A percentile compares a stretch with the other conserved stretches of the same genome.
Conservation (phyloP, 2,797 vertebrate genomes). For the Pagetopsis macropterus region DNA sequence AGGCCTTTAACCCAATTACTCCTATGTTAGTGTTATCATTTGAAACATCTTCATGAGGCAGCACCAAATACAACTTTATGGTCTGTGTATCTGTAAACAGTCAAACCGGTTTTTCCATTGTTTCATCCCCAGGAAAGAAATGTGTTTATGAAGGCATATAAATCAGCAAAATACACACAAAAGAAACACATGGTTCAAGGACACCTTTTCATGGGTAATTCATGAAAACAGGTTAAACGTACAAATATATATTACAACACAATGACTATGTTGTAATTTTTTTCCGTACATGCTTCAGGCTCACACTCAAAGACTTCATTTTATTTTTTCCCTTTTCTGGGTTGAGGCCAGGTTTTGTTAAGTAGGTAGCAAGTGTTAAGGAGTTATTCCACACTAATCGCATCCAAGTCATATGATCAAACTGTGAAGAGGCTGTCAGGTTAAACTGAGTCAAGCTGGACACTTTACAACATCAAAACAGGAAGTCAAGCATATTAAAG, state of each 20-base stretch:
- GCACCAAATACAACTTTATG: neutral
- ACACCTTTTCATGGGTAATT: neutral
- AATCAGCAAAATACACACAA: neutral
- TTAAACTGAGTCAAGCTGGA: slow-evolving; percentile 53
- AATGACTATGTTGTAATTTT: neutral
- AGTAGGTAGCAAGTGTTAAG: slow-evolving; percentile 18
- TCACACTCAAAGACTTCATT: neutral
- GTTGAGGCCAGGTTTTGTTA: slow-evolving; percentile 3
- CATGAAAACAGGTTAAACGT: neutral
- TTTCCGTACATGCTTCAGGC: neutral
- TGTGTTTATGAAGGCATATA: no score
- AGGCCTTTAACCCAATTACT: neutral
- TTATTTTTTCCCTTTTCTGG: neutral
- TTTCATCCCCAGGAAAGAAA: neutral
- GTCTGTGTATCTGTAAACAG: slow-evolving; percentile 54
- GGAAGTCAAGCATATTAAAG: slow-evolving; percentile 50
- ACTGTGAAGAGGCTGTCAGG: slow-evolving; percentile 53
- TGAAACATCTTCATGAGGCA: slow-evolving; percentile 1
- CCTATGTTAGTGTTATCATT: neutral
- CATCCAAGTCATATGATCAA: slow-evolving; percentile 74
- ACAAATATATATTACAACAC: neutral
- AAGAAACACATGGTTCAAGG: neutral
- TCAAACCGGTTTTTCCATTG: slow-evolving; percentile 48
- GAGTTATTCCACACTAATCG: slow-evolving; percentile 57
- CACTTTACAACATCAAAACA: slow-evolving; percentile 24